Evolutionary conservation across 1,140 invertebrate species (phyloP).

Genomic region (Euura lappo): DNA sequence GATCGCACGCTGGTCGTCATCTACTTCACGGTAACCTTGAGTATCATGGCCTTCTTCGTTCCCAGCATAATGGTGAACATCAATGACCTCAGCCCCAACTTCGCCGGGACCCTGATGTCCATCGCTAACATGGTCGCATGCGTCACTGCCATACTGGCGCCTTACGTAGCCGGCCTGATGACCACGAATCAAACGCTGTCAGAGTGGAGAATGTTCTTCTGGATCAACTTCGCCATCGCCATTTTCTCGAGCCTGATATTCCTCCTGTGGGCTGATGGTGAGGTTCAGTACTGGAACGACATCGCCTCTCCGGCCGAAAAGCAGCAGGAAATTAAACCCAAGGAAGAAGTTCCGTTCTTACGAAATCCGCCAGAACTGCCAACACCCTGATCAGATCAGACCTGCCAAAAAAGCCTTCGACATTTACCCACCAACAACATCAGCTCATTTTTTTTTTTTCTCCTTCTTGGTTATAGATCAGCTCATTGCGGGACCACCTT

Average conservation of each 20-base stretch:
- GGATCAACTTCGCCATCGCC: constrained; percentile 77
- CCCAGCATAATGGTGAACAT: constrained; percentile 78
- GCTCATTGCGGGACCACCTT: neutral
- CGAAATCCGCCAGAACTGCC: neutral
- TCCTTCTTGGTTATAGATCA: neutral
- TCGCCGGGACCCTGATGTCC: constrained; percentile 79
- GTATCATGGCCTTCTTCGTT: constrained; percentile 74
- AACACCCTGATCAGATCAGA: neutral
- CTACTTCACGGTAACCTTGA: constrained; percentile 72
- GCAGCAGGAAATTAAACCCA: neutral
- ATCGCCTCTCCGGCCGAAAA: constrained; percentile 23
- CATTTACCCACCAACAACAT: neutral
- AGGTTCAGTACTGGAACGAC: constrained; percentile 74
- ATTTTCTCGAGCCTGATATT: constrained; percentile 76
- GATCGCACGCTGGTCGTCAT: constrained; percentile 66
- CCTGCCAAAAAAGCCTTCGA: neutral
- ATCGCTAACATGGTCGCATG: constrained; percentile 81
- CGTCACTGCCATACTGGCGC: constrained; percentile 78
- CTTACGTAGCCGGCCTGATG: constrained; percentile 76
- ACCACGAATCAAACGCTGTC: constrained; percentile 71
- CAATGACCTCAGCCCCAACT: constrained; percentile 80
- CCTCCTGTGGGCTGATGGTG: constrained; percentile 70
- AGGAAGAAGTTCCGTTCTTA: neutral
- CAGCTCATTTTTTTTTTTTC: neutral
- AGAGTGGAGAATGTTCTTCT: constrained; percentile 84